Base-by-base conservation (phyloP, 2,888 invertebrate species). In the Alloplasta piceator region DNA sequence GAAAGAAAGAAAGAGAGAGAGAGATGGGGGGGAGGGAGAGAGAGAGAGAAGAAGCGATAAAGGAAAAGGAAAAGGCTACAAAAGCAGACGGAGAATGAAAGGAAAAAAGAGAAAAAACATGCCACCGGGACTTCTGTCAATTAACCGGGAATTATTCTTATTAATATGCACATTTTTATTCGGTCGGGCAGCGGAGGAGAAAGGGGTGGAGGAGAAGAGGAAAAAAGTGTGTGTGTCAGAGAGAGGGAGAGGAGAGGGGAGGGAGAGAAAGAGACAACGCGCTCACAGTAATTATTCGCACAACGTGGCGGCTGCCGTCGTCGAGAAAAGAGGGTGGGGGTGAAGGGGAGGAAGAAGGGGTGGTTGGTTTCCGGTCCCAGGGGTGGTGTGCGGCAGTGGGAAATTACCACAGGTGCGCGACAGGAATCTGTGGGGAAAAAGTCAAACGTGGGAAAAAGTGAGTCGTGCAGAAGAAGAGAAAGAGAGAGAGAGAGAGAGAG, bases 161-260 rank as follows among this genome's bases (percentile, higher is more conserved):
- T 80, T 81, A 81, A 81, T 74, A 78, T 81, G 71, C 81, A 75
- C 78, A 78, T 81, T 81, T 81, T 81, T 78, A 81, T 81, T 81
- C 52, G 60, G 66, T 60, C 41, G 63, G 52, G 55, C 60, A 39
- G 26, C 46, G 50, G 26, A 38, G n/a, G 39, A 16, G 39, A 10
- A 7, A 10, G 12, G 14, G 61, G 5, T n/a, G 50, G 26, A 5
- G n/a, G 6, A 6, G 66, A 36, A 26, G 14, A 16, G 55, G 43
- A 52, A n/a, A 26, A 55, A 14, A 41, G 43, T 66, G 50, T 16
- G 36, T 7, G 50, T 6, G 38, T 26, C 4, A 16, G 12, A 6
- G 71, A 41, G 41, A 14, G 52, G 60, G 60, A 14, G 50, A 55
- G 26, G 26, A 41, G 36, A 71, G 63, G 14, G 26, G n/a, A 41